Percentiles rank a stretch among this genome's conserved stretches.
phyloP scores from a whole-genome alignment of 92 coral and sea anemone genomes.

The Pocillopora grandis region DNA sequence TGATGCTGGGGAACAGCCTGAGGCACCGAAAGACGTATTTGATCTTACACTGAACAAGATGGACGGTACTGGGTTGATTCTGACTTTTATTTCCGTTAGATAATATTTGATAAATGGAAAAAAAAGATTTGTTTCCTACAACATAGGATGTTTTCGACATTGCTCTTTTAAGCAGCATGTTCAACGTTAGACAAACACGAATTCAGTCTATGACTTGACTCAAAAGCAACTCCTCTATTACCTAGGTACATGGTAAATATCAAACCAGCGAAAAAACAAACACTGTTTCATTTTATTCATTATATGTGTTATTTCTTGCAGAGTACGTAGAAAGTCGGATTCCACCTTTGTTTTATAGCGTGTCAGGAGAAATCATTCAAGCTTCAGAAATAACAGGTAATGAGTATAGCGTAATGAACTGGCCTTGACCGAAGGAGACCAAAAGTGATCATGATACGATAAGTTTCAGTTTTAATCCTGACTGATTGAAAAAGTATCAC shows the following conservation, averaged over 20 bases:
- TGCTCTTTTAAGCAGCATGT: not conserved
- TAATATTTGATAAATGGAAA: too few species aligned
- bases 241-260: too few species aligned
- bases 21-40: conserved; percentile 61
- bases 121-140: not conserved
- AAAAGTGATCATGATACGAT: too few species aligned
- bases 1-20: conserved; percentile 59
- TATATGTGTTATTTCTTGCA: not conserved
- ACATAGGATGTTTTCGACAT: not conserved
- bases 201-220: too few species aligned
- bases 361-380: conserved; percentile 93
- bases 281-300: too few species aligned
- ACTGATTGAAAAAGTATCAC: too few species aligned
- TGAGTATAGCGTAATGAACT: not conserved
- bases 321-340: conserved; percentile 65
- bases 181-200: too few species aligned
- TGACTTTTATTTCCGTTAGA: too few species aligned
- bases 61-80: conserved; percentile 46
- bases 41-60: conserved; percentile 67
- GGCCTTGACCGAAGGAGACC: not conserved
- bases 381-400: conserved; percentile 82
- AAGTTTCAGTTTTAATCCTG: too few species aligned
- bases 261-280: too few species aligned
- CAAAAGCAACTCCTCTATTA: too few species aligned
- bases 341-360: conserved; percentile 75